phyloP scores from a whole-genome alignment of 2,113 vertebrate genomes.

The Rafetus swinhoei region DNA sequence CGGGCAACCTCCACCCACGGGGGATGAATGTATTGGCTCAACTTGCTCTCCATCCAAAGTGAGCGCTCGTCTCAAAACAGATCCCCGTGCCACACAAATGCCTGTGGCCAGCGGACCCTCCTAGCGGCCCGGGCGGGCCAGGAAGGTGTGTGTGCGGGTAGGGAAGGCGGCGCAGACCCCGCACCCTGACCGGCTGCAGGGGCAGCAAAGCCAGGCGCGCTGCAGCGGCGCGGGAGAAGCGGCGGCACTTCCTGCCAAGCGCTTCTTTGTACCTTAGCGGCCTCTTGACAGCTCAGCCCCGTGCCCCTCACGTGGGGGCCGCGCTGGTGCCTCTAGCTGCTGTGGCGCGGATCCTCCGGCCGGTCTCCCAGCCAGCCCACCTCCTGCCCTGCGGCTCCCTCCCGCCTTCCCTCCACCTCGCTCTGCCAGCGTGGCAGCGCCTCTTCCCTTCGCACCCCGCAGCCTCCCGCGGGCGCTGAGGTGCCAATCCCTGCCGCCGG shows the following conservation, averaged over 20 bases:
- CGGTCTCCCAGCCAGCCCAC: background rate
- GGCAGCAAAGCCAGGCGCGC: no score
- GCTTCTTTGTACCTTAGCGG: background rate
- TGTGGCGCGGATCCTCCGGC: background rate
- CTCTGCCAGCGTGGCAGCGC: constrained; percentile 69
- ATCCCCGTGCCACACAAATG: background rate
- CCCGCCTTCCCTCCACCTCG: background rate
- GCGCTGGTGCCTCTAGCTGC: background rate
- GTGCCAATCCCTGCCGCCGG: background rate
- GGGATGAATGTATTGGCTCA: background rate
- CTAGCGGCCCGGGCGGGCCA: background rate
- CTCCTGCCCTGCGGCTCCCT: background rate
- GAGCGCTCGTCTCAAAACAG: background rate
- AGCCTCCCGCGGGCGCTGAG: background rate
- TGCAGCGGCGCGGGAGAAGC: no score
- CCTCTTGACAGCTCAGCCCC: background rate
- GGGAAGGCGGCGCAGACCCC: background rate
- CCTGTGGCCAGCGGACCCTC: background rate
- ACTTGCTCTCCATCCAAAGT: background rate
- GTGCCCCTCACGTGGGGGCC: background rate
- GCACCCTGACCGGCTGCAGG: background rate
- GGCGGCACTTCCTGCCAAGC: background rate
- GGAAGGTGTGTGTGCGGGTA: background rate
- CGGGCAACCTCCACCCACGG: background rate
- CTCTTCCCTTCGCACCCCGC: background rate